Evolutionary conservation across 2,113 vertebrate species (phyloP).

Genomic region (Irena cyanogastra): DNA sequence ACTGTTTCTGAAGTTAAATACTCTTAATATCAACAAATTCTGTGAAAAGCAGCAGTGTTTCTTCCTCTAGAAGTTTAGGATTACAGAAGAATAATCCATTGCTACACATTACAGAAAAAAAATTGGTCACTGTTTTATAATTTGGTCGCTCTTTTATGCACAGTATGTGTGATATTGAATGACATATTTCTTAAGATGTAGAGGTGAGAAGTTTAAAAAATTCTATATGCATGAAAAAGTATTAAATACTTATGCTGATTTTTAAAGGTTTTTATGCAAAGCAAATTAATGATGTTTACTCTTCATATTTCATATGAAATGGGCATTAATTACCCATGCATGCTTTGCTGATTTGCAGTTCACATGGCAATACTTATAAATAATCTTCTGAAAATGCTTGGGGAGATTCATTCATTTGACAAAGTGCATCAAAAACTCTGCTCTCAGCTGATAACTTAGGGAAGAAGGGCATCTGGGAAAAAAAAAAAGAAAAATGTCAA

Average conservation of each 20-base stretch:
- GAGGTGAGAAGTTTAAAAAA: not conserved
- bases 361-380: conserved; percentile 34
- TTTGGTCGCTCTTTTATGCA: not conserved
- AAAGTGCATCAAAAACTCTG: conserved; percentile 33
- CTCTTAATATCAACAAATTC: not conserved
- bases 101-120: not conserved
- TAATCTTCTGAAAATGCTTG: conserved; percentile 38
- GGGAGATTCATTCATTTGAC: conserved; percentile 24
- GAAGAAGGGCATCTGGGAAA: not conserved
- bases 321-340: conserved; percentile 16
- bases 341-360: conserved; percentile 9
- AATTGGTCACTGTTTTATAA: not conserved
- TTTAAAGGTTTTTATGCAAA: not conserved
- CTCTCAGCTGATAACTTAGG: conserved; percentile 22
- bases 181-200: not conserved
- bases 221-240: not conserved
- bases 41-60: not conserved
- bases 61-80: not conserved
- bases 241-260: not conserved
- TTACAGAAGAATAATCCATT: not conserved
- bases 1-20: not conserved
- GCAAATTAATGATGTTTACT: conserved; percentile 10
- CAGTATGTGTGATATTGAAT: not conserved
- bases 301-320: not conserved
- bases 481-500: not conserved